Evolutionary conservation across 1,140 invertebrate species (phyloP).

Genomic region (Pararge aegeria): DNA sequence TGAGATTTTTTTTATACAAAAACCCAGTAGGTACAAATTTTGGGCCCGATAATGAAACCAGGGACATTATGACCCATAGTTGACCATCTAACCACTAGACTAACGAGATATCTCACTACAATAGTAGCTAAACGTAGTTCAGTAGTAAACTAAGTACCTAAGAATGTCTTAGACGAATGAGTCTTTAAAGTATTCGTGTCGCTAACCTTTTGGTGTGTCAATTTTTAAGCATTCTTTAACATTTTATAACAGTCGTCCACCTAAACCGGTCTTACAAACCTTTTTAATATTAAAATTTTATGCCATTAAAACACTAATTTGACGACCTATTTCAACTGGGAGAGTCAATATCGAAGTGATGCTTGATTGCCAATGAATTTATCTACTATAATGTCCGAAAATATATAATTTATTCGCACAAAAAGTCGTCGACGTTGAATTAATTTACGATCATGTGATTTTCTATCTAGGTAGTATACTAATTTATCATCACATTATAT

Average conservation of each 20-base stretch:
- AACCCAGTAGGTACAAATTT: too few species aligned
- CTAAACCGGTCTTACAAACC: conserved; percentile 4
- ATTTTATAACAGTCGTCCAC: conserved; percentile 5
- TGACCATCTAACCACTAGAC: too few species aligned
- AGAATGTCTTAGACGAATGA: background rate
- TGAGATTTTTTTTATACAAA: too few species aligned
- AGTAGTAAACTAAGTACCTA: too few species aligned
- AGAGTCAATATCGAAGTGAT: conserved; percentile 1
- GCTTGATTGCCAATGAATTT: background rate
- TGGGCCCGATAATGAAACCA: too few species aligned
- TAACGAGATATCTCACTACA: too few species aligned
- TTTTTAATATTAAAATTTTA: background rate
- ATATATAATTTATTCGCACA: background rate
- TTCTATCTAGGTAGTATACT: too few species aligned
- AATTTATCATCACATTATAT: too few species aligned
- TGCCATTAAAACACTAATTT: conserved; percentile 3
- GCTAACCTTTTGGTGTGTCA: background rate
- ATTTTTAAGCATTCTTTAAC: background rate
- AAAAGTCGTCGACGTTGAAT: background rate
- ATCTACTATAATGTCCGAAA: background rate
- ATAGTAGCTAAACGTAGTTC: too few species aligned
- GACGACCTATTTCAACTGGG: conserved; percentile 7
- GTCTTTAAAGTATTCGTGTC: background rate
- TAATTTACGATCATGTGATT: background rate
- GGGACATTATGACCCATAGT: too few species aligned